Base-by-base conservation (phyloP, 2,797 vertebrate species). In the Acanthis flammea region DNA sequence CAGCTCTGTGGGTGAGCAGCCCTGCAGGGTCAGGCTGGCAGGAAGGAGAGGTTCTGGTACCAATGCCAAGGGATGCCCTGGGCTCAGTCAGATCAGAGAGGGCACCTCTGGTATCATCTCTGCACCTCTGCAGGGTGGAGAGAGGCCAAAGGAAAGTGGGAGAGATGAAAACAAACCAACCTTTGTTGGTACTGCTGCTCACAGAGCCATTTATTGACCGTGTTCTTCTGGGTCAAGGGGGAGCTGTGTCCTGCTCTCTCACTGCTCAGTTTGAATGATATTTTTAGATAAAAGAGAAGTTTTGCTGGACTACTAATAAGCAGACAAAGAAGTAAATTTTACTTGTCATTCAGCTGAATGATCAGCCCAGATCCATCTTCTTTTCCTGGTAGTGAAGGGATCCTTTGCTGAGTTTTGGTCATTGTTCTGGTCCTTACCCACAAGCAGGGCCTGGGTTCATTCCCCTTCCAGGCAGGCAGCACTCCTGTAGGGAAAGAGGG, bases 331-430 rank as follows among this genome's bases (percentile, higher is more conserved):
- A 71, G 10, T 25, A 4, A 23, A 14, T 75, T 80, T 61, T 44
- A 10, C 33, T 57, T 68, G 50, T 39, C 9, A 8, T 39, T 48
- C 3, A 6, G 28, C 61, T 63, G 53, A 74, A 10, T 25, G 31
- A 45, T 16, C 23, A 63, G 66, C 54, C 62, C 23, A 30, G 25
- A 68, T 37, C 1, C 47, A 11, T 23, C 6, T 19, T 7, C 11
- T 45, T 19, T 9, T 18, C 5, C 1, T 8, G 14, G 53, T 4
- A 5, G 4, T 1, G 1, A 31, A 58, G 57, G 35, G 37, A 53
- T 31, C 42, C 21, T 78, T 28, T 19, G 8, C 45, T n/a, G 8
- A 14, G 21, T 6, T 37, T 37, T 35, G 1, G 0, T 23, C 11
- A 3, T 24, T 50, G 24, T 55, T 27, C 14, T 31, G 35, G 27